phyloP scores from a whole-genome alignment of 1,140 invertebrate genomes.

The Charaxes varanes region DNA sequence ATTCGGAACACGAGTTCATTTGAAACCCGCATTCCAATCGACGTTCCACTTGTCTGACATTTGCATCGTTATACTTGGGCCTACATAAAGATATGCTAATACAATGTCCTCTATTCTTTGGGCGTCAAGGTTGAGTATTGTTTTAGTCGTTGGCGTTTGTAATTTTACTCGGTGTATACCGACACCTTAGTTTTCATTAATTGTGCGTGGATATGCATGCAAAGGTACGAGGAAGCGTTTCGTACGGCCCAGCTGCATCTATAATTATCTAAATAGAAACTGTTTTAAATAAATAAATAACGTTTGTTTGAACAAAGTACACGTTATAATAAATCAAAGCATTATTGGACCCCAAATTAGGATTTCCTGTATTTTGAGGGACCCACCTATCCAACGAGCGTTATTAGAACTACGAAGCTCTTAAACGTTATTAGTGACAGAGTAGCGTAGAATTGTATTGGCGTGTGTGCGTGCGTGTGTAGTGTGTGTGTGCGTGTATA shows the following conservation, averaged over 20 bases:
- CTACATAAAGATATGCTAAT: conserved; percentile 33
- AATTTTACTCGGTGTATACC: conserved; percentile 16
- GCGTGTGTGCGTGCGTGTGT: no score
- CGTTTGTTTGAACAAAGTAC: no score
- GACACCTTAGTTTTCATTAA: conserved; percentile 23
- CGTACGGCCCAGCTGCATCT: no score
- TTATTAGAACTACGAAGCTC: no score
- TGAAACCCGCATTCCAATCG: conserved; percentile 50
- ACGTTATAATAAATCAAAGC: no score
- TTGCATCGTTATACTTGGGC: conserved; percentile 43
- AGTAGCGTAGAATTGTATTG: no score
- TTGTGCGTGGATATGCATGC: conserved; percentile 25
- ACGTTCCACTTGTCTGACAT: conserved; percentile 52
- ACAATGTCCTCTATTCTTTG: conserved; percentile 21
- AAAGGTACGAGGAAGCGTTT: conserved; percentile 12
- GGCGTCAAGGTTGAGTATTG: conserved; percentile 22
- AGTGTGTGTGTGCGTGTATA: no score
- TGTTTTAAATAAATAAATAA: no score
- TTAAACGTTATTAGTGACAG: no score
- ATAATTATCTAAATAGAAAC: not conserved
- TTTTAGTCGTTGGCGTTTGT: conserved; percentile 7
- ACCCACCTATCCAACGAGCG: no score
- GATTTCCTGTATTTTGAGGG: no score
- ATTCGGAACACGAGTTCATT: conserved; percentile 46
- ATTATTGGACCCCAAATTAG: no score